Conservation (phyloP, 92 coral and sea anemone species). For the Pocillopora grandis region DNA sequence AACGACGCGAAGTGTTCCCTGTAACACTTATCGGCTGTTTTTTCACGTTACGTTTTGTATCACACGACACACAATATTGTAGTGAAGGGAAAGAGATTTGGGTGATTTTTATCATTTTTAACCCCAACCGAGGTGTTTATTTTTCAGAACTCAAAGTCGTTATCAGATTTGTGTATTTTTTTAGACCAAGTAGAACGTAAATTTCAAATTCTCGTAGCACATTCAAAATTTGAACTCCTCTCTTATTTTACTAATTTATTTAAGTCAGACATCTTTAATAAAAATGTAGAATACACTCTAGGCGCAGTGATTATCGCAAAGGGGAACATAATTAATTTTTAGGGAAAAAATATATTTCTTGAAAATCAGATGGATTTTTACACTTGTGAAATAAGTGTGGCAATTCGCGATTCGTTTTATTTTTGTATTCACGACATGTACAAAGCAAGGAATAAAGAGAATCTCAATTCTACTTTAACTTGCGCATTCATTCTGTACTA, state of each 20-base stretch:
- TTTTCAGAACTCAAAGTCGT: neutral
- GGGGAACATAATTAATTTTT: neutral
- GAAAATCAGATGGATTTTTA: conserved; percentile 1
- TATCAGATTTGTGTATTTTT: neutral
- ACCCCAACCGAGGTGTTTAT: neutral
- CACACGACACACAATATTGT: no score
- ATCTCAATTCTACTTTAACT: neutral
- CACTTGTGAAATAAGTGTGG: conserved; percentile 12
- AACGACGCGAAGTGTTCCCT: no score
- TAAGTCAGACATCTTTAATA: neutral
- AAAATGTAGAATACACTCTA: neutral
- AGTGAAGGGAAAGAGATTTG: neutral
- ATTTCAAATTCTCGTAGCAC: neutral
- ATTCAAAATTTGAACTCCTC: neutral
- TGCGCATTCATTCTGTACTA: neutral
- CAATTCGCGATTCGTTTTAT: conserved; percentile 19
- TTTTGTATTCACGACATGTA: conserved; percentile 40
- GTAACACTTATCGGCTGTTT: no score
- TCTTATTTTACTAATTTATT: neutral
- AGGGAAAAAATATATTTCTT: conserved; percentile 10
- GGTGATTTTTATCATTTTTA: neutral
- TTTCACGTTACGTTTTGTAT: no score
- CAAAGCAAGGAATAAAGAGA: conserved; percentile 19
- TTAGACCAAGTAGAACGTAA: neutral
- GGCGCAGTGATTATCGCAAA: neutral